These are phyloP conservation scores for Coturnix japonica DNA, from an alignment of 2,113 vertebrate species.

Conservation along the genomic window DNA sequence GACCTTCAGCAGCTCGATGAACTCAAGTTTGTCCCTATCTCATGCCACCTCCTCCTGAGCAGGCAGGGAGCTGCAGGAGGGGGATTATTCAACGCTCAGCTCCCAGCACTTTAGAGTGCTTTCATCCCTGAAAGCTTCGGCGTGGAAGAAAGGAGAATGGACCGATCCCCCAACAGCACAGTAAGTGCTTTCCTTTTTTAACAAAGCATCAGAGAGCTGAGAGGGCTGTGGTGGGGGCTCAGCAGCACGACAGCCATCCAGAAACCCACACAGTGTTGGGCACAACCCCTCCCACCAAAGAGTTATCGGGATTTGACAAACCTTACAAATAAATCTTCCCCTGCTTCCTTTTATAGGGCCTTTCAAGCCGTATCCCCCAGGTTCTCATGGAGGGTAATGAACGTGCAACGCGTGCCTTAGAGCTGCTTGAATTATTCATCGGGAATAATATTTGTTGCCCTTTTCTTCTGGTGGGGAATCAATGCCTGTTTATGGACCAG, in stretches of 20 bases:
- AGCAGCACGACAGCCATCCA: not conserved
- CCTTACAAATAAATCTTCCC: conserved; percentile 58
- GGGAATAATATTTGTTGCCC: conserved; percentile 66
- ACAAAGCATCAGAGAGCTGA: conserved; percentile 1
- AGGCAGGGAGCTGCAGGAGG: not conserved
- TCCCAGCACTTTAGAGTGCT: conserved; percentile 48
- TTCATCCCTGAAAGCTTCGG: conserved; percentile 66
- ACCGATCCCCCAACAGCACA: not conserved
- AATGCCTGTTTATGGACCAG: conserved; percentile 38
- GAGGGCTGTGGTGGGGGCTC: not conserved
- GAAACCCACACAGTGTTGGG: accelerated
- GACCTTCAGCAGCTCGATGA: accelerated
- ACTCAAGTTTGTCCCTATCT: accelerated
- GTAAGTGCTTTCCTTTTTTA: conserved; percentile 62
- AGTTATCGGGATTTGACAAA: not conserved
- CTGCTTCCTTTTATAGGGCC: conserved; percentile 16
- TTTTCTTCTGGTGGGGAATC: conserved; percentile 36
- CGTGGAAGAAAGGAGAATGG: conserved; percentile 40
- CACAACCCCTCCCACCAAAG: not conserved
- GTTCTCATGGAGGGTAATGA: conserved; percentile 66
- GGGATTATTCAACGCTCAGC: not conserved
- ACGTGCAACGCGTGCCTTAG: not conserved
- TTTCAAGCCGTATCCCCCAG: conserved; percentile 63
- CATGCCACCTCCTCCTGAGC: accelerated
- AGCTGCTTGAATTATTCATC: conserved; percentile 69